These are phyloP conservation scores for Amphipoea oculea DNA, from an alignment of 2,888 invertebrate genomes.

Conservation along the genomic window DNA sequence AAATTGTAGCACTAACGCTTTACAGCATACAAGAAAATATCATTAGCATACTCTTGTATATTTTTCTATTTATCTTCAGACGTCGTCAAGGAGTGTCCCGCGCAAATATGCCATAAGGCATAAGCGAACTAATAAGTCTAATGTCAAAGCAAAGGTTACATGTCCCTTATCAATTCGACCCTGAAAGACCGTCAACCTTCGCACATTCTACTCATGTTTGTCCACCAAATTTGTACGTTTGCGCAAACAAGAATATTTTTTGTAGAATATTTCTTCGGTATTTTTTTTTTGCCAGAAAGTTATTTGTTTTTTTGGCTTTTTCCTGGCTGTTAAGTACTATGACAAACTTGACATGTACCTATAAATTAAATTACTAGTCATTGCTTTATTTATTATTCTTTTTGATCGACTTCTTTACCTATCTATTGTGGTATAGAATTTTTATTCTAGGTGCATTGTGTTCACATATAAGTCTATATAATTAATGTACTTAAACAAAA, in stretches of 20 bases:
- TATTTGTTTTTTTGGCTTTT: slow-evolving; percentile 18
- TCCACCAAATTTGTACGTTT: slow-evolving; percentile 65
- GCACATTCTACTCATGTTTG: slow-evolving; percentile 79
- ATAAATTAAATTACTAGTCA: not conserved
- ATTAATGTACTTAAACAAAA: too few relatives aligned
- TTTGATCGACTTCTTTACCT: not conserved
- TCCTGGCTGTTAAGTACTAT: not conserved
- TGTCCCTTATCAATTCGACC: slow-evolving; percentile 77
- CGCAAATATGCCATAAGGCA: slow-evolving; percentile 35
- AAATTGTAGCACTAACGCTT: not conserved
- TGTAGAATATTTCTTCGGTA: slow-evolving; percentile 34
- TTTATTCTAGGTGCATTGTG: not conserved
- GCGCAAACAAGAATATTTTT: slow-evolving; percentile 53
- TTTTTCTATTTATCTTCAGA: slow-evolving; percentile 15
- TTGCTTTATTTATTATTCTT: not conserved
- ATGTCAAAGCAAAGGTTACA: slow-evolving; percentile 64
- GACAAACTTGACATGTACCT: not conserved
- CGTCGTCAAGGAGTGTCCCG: slow-evolving; percentile 16
- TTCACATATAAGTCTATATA: too few relatives aligned
- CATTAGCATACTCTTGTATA: not conserved
- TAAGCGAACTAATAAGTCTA: slow-evolving; percentile 61
- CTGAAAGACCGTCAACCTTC: slow-evolving; percentile 77
- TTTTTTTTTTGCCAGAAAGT: slow-evolving; percentile 39
- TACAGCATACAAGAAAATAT: not conserved
- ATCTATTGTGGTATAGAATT: not conserved